Conservation (phyloP, 1,140 invertebrate genomes). For the Camponotus pennsylvanicus region DNA sequence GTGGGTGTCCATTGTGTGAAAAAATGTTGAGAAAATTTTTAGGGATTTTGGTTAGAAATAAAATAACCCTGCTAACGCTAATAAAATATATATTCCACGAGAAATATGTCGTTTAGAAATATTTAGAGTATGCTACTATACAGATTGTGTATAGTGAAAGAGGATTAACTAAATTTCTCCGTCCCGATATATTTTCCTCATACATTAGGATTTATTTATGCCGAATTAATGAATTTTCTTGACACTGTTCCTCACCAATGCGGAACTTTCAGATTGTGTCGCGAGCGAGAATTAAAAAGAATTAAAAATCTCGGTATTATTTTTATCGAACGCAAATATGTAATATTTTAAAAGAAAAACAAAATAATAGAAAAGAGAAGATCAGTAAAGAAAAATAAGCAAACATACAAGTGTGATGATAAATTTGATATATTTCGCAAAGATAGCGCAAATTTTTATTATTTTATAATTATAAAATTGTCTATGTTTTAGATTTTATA, state of each 20-base stretch:
- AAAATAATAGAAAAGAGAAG: neutral
- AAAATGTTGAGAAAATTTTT: neutral
- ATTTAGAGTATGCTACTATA: neutral
- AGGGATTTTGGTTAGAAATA: neutral
- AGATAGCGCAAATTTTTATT: conserved; percentile 7
- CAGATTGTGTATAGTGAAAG: neutral
- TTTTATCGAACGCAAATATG: conserved; percentile 4
- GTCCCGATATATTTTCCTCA: neutral
- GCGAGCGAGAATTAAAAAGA: neutral
- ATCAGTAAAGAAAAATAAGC: conserved; percentile 1
- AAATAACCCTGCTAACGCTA: neutral
- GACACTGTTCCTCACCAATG: neutral
- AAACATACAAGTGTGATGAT: neutral
- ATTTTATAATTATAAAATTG: neutral
- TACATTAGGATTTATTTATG: neutral
- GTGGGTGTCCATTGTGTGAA: neutral
- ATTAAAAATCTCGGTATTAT: conserved; percentile 2
- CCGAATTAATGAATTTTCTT: neutral
- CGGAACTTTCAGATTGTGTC: neutral
- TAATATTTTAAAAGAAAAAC: neutral
- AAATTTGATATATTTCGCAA: neutral
- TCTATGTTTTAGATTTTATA: conserved; percentile 24
- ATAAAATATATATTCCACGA: conserved; percentile 1
- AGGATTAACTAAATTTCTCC: conserved; percentile 6
- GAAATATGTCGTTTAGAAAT: conserved; percentile 1